Conservation (phyloP, 2,888 invertebrate species). For the Drosophila mayaguana region DNA sequence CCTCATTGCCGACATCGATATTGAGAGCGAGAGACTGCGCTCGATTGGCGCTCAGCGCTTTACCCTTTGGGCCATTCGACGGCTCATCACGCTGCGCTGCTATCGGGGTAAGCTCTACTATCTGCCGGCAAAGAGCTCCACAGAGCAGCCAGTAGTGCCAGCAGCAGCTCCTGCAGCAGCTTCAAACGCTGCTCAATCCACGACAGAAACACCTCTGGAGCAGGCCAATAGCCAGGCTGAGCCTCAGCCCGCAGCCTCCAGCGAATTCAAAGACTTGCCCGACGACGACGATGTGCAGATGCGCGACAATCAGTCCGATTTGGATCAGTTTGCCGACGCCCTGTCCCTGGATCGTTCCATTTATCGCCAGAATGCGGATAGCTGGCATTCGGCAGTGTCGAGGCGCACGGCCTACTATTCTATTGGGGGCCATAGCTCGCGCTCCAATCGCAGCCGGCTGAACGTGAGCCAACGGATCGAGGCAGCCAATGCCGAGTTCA, state of each 20-base stretch:
- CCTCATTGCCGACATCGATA: conserved; percentile 97
- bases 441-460: conserved; percentile 75
- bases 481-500: conserved; percentile 74
- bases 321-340: conserved; percentile 71
- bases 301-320: conserved; percentile 23
- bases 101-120: conserved; percentile 95
- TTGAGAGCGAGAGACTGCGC: conserved; percentile 97
- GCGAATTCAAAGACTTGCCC: conserved; percentile 47
- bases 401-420: conserved; percentile 92
- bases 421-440: conserved; percentile 91
- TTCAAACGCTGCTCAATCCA: neutral
- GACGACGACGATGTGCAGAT: conserved; percentile 43
- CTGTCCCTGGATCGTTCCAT: conserved; percentile 85
- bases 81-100: conserved; percentile 92
- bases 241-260: conserved; percentile 16
- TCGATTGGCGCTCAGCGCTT: conserved; percentile 96
- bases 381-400: conserved; percentile 93
- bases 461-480: conserved; percentile 70
- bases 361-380: conserved; percentile 87
- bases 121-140: conserved; percentile 86
- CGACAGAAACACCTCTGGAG: neutral
- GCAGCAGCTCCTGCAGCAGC: neutral
- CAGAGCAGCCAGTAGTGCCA: neutral
- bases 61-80: conserved; percentile 94
- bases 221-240: neutral